Conservation (phyloP, 2,797 vertebrate genomes). For the Gymnocypris eckloni region DNA sequence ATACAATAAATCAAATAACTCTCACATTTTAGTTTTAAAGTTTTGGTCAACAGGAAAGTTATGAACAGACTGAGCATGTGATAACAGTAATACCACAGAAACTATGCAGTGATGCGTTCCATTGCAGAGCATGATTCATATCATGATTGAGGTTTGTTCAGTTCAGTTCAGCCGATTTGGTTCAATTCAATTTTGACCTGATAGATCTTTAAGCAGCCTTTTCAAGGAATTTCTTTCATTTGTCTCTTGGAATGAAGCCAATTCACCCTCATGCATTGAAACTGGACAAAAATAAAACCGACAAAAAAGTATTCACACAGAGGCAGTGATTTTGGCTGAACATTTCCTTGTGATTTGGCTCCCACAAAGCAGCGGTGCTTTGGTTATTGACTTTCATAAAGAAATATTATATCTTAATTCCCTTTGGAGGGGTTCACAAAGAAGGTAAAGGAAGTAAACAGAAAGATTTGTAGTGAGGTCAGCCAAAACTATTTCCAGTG, state of each 20-base stretch:
- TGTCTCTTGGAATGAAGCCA: conserved; percentile 28
- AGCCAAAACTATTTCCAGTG: conserved; percentile 88
- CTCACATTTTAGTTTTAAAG: conserved; percentile 8
- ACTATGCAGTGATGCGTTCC: conserved; percentile 15
- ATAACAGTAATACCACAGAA: not conserved
- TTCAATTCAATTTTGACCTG: conserved; percentile 19
- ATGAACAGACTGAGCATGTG: not conserved
- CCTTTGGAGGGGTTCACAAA: conserved; percentile 31
- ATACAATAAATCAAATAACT: conserved; percentile 23
- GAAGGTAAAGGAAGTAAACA: conserved; percentile 34
- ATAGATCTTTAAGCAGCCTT: conserved; percentile 16
- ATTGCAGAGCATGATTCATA: conserved; percentile 4
- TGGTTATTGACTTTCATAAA: conserved; percentile 46
- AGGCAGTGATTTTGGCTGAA: conserved; percentile 27
- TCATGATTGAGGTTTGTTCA: not conserved
- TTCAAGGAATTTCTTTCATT: conserved; percentile 18
- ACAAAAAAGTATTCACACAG: conserved; percentile 18
- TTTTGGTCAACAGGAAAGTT: conserved; percentile 11
- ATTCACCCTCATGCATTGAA: not conserved
- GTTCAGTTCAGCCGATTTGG: conserved; percentile 25
- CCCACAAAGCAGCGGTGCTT: conserved; percentile 28
- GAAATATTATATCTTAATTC: conserved; percentile 41
- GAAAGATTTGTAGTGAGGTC: conserved; percentile 67
- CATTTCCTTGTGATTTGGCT: conserved; percentile 21
- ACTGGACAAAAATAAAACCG: conserved; percentile 14